These are phyloP conservation scores for Phoebastria nigripes DNA, from an alignment of 2,797 vertebrate species.

Conservation along the genomic window DNA sequence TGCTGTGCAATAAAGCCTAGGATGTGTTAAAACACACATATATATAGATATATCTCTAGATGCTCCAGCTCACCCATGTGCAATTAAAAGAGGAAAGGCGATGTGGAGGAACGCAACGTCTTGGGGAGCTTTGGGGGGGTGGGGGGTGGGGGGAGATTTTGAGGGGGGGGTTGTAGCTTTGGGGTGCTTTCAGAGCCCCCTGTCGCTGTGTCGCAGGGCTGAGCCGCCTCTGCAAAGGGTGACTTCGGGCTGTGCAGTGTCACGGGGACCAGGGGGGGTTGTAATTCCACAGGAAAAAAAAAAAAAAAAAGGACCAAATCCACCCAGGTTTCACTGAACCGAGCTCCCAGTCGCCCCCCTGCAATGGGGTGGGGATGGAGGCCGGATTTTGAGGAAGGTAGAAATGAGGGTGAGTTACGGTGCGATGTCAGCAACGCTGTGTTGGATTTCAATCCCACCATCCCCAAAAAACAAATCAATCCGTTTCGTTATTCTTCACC, in stretches of 20 bases:
- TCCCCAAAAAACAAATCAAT: background rate
- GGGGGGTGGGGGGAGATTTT: background rate
- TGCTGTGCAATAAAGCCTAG: conserved; percentile 27
- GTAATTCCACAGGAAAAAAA: background rate
- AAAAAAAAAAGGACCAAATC: background rate
- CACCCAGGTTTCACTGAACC: background rate
- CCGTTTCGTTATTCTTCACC: background rate
- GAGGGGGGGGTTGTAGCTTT: background rate
- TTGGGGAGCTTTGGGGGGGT: background rate
- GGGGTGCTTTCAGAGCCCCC: background rate
- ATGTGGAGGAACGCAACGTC: background rate
- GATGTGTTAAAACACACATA: background rate
- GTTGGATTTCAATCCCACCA: background rate
- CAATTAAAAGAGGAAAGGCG: background rate
- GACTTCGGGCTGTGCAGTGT: background rate
- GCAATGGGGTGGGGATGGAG: background rate
- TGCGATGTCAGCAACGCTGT: background rate
- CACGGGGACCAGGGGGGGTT: fast-evolving
- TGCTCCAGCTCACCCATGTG: background rate
- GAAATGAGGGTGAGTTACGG: background rate
- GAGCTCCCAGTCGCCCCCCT: background rate
- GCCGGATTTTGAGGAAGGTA: background rate
- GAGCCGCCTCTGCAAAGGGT: background rate
- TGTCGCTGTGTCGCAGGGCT: background rate
- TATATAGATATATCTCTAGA: background rate